These are phyloP conservation scores for Antrozous pallidus DNA, from an alignment of 2,797 vertebrate genomes.

Conservation along the genomic window DNA sequence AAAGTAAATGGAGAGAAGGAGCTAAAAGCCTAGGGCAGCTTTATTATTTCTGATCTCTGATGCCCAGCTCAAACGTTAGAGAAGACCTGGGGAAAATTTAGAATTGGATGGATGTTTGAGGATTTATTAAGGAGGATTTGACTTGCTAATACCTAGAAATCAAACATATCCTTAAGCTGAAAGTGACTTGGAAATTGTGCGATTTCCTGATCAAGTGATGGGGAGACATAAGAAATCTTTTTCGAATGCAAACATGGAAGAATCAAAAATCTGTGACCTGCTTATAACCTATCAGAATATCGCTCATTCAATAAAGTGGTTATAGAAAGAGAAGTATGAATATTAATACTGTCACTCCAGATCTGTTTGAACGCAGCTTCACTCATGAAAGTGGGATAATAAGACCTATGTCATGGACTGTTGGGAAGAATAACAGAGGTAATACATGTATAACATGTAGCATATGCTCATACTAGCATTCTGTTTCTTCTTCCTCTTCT, in stretches of 20 bases:
- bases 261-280: background rate
- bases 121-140: background rate
- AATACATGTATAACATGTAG: accelerated
- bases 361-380: background rate
- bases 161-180: background rate
- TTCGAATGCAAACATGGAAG: background rate
- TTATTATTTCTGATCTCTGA: background rate
- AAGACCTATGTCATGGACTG: background rate
- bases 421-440: background rate
- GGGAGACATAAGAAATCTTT: background rate
- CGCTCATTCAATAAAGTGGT: background rate
- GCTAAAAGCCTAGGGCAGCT: background rate
- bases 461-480: background rate
- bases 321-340: background rate
- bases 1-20: background rate
- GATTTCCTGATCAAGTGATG: background rate
- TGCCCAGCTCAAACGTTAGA: background rate
- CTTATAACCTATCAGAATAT: background rate
- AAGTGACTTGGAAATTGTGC: background rate
- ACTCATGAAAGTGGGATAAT: background rate
- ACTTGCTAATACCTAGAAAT: background rate
- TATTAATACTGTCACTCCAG: background rate
- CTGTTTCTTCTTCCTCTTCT: background rate
- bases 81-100: background rate
- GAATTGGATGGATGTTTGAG: background rate